These are phyloP conservation scores for Diabrotica undecimpunctata DNA, from an alignment of 1,140 invertebrate species.

Conservation along the genomic window DNA sequence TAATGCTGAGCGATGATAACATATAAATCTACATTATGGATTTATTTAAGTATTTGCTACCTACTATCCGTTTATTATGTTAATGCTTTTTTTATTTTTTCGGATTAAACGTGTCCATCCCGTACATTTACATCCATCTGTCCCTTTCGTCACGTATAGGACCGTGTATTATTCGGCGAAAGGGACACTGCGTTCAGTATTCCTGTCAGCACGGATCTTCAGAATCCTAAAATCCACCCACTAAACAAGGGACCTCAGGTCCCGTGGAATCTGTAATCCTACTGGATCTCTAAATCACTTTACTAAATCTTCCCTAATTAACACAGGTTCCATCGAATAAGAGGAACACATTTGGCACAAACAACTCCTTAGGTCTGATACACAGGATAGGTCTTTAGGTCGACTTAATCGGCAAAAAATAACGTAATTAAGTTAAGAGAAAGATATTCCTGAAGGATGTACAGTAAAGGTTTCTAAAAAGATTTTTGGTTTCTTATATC, in stretches of 20 bases:
- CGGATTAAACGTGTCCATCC: too few relatives aligned
- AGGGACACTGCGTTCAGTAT: not conserved
- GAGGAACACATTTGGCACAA: slow-evolving; percentile 13
- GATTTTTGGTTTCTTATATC: too few relatives aligned
- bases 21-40: too few relatives aligned
- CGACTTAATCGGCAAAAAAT: not conserved
- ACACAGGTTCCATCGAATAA: slow-evolving; percentile 16
- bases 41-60: too few relatives aligned
- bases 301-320: slow-evolving; percentile 19
- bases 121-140: not conserved
- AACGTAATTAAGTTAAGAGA: too few relatives aligned
- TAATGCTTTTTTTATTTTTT: too few relatives aligned
- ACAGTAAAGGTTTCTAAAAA: too few relatives aligned
- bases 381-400: not conserved
- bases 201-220: slow-evolving; percentile 1
- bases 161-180: not conserved
- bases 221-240: not conserved
- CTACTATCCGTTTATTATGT: too few relatives aligned
- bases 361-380: slow-evolving; percentile 8
- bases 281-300: slow-evolving; percentile 15
- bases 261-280: not conserved
- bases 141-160: not conserved
- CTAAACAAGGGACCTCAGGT: slow-evolving; percentile 3
- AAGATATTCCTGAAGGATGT: too few relatives aligned
- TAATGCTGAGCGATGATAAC: too few relatives aligned